phyloP scores from a whole-genome alignment of 53 echinoderm and acorn worm species.

The Pentamera pediparva region DNA sequence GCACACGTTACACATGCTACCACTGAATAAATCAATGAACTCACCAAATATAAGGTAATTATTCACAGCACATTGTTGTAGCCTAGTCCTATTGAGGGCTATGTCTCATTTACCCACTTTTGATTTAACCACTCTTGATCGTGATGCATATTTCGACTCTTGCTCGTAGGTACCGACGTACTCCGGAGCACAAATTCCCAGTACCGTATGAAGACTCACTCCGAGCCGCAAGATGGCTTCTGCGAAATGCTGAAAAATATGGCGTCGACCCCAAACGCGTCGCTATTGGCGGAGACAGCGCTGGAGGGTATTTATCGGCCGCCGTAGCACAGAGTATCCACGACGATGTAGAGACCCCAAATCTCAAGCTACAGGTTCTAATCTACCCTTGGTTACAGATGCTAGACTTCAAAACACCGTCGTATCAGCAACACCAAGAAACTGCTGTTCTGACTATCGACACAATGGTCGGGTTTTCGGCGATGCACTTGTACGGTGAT shows the following conservation, averaged over 20 bases:
- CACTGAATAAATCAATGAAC: too few species aligned
- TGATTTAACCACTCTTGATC: too few species aligned
- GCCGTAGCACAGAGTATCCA: constrained; percentile 61
- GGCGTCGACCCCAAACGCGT: constrained; percentile 63
- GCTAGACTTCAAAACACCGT: constrained; percentile 71
- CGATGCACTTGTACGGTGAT: constrained; percentile 2
- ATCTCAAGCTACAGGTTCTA: constrained; percentile 56
- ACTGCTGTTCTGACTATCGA: not conserved
- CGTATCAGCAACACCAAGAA: constrained; percentile 60
- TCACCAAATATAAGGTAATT: too few species aligned
- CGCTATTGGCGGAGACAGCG: constrained; percentile 80
- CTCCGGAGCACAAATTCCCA: constrained; percentile 65
- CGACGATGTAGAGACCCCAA: constrained; percentile 53
- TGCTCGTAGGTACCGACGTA: too few species aligned
- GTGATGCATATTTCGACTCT: too few species aligned
- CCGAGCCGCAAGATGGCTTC: constrained; percentile 60
- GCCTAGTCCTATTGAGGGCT: too few species aligned
- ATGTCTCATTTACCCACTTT: too few species aligned
- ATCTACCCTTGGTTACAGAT: constrained; percentile 69
- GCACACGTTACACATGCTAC: too few species aligned
- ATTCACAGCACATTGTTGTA: too few species aligned
- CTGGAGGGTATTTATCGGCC: constrained; percentile 76
- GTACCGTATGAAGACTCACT: constrained; percentile 69
- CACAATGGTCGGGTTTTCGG: not conserved
- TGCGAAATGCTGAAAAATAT: constrained; percentile 50